phyloP scores from a whole-genome alignment of 2,113 vertebrate species.

The Diphyllodes magnificus region DNA sequence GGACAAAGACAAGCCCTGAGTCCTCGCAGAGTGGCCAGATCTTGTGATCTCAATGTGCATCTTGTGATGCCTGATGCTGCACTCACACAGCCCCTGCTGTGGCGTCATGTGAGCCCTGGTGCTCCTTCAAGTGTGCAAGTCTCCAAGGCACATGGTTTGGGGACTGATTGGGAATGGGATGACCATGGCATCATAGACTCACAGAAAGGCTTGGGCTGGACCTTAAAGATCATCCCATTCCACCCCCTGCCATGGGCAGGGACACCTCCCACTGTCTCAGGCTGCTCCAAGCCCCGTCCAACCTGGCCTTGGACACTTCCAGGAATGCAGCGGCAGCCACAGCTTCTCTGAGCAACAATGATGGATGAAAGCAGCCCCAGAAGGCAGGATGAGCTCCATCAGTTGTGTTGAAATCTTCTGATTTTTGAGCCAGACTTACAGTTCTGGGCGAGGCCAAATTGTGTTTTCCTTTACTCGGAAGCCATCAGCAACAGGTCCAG shows the following conservation, averaged over 20 bases:
- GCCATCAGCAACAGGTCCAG: neutral
- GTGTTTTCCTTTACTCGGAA: neutral
- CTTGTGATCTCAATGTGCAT: neutral
- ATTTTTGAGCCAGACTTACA: neutral
- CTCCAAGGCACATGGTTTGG: neutral
- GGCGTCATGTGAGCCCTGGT: neutral
- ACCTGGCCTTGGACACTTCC: neutral
- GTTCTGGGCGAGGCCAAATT: neutral
- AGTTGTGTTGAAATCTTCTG: neutral
- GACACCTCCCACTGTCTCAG: neutral
- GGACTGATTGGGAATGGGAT: neutral
- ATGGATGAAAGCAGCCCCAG: neutral
- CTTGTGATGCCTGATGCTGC: neutral
- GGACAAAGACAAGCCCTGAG: neutral
- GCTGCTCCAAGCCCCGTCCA: neutral
- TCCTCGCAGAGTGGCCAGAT: neutral
- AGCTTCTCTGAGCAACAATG: fast-evolving
- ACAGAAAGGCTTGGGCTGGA: neutral
- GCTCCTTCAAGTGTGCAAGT: neutral
- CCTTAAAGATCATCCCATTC: neutral
- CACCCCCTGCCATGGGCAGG: neutral
- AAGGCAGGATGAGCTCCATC: neutral
- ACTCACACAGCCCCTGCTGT: neutral
- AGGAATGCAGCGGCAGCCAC: neutral
- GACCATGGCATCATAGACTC: fast-evolving